phyloP scores from a whole-genome alignment of 1,140 invertebrate species.

The Neoseiulus cucumeris region DNA sequence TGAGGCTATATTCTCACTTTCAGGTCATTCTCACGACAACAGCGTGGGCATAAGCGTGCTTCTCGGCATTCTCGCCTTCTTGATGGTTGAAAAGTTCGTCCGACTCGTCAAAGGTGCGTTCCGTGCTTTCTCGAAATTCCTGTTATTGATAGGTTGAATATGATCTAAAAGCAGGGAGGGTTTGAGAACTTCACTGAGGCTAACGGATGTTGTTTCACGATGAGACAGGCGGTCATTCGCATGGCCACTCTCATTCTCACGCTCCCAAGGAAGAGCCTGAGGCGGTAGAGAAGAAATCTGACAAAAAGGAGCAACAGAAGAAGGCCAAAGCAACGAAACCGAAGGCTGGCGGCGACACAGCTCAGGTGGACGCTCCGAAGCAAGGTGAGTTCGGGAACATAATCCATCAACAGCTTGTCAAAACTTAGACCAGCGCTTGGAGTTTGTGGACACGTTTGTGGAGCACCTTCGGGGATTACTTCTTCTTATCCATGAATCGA shows the following conservation, averaged over 20 bases:
- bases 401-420: too few relatives aligned
- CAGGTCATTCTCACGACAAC: constrained; percentile 45
- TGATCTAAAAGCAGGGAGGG: neutral
- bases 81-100: constrained; percentile 80
- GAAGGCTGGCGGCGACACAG: constrained; percentile 12
- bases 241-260: too few relatives aligned
- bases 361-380: too few relatives aligned
- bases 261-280: constrained; percentile 29
- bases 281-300: constrained; percentile 12
- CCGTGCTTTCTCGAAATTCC: neutral
- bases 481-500: too few relatives aligned
- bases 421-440: too few relatives aligned
- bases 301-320: neutral
- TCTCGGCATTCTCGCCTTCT: constrained; percentile 69
- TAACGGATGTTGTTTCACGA: too few relatives aligned
- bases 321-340: constrained; percentile 12
- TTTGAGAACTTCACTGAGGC: too few relatives aligned
- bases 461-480: too few relatives aligned
- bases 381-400: too few relatives aligned
- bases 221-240: too few relatives aligned
- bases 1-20: constrained; percentile 11
- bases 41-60: constrained; percentile 72
- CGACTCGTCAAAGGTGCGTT: constrained; percentile 54
- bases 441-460: too few relatives aligned
- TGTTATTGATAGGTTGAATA: neutral